A percentile compares a stretch with the other conserved stretches of the same genome.
Conservation (phyloP, 2,797 vertebrate genomes). For the Prunella strophiata region DNA sequence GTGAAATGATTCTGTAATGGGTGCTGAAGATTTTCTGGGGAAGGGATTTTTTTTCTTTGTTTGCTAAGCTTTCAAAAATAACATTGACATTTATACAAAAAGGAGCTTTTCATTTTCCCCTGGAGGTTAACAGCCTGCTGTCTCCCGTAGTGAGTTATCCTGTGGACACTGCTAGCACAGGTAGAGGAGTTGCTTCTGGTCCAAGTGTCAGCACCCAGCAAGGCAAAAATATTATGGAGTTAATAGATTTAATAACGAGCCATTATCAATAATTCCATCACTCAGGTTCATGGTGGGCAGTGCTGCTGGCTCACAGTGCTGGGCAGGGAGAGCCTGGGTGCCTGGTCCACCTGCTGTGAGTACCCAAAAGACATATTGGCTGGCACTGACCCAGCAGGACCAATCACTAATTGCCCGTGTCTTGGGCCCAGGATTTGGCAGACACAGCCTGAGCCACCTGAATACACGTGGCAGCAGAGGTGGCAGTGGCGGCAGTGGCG, state of each 20-base stretch:
- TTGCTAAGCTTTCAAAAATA: background rate
- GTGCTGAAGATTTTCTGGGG: background rate
- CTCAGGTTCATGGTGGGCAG: background rate
- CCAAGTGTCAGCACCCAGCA: background rate
- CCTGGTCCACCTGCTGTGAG: accelerated
- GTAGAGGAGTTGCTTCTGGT: background rate
- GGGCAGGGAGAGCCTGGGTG: background rate
- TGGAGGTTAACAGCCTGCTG: background rate
- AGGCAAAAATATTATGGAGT: background rate
- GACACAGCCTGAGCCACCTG: background rate
- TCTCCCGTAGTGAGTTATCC: background rate
- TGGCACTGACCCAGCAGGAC: background rate
- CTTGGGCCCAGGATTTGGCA: background rate
- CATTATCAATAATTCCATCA: background rate
- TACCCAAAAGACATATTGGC: accelerated
- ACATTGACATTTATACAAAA: background rate
- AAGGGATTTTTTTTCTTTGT: background rate
- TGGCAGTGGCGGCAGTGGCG: too few relatives aligned
- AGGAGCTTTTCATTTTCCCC: background rate
- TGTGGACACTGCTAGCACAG: background rate
- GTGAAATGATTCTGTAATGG: background rate
- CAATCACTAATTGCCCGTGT: background rate
- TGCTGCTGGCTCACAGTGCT: background rate
- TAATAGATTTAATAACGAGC: background rate
- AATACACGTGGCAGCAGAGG: background rate